phyloP scores from a whole-genome alignment of 2,797 vertebrate species.

The Myoxocephalus aenaeus region DNA sequence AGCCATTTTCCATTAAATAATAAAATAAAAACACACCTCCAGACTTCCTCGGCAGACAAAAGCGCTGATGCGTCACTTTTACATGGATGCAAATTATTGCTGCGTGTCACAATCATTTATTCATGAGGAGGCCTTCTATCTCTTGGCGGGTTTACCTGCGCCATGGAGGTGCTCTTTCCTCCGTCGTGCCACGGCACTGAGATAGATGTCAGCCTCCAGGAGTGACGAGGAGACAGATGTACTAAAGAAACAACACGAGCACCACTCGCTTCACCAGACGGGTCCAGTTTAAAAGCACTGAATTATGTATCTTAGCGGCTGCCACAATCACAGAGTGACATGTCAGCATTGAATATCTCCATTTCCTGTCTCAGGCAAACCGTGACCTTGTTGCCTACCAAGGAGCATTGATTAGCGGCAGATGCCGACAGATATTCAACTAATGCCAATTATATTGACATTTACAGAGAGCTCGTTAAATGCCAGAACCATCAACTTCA shows the following conservation, averaged over 20 bases:
- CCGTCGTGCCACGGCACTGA: constrained; percentile 55
- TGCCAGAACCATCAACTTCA: constrained; percentile 6
- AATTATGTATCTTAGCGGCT: constrained; percentile 77
- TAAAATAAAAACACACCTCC: constrained; percentile 73
- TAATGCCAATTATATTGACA: constrained; percentile 49
- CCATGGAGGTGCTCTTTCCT: constrained; percentile 68
- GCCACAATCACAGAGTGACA: constrained; percentile 62
- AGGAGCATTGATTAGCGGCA: constrained; percentile 56
- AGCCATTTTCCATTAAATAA: constrained; percentile 78
- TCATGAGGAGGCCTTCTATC: constrained; percentile 77
- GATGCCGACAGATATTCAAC: constrained; percentile 34
- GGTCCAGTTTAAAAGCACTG: constrained; percentile 79
- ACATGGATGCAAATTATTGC: constrained; percentile 83
- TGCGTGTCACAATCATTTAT: constrained; percentile 82
- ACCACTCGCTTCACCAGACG: constrained; percentile 59
- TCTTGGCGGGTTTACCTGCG: constrained; percentile 77
- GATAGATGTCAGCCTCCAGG: constrained; percentile 78
- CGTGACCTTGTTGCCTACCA: constrained; percentile 53
- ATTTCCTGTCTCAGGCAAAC: constrained; percentile 59
- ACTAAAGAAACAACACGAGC: constrained; percentile 61
- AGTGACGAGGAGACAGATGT: constrained; percentile 74
- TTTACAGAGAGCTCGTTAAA: constrained; percentile 29
- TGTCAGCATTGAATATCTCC: constrained; percentile 59
- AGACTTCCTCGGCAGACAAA: constrained; percentile 79
- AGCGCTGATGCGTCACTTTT: constrained; percentile 83